phyloP scores from a whole-genome alignment of 2,888 invertebrate genomes.

The Glaucopsyche alexis region DNA sequence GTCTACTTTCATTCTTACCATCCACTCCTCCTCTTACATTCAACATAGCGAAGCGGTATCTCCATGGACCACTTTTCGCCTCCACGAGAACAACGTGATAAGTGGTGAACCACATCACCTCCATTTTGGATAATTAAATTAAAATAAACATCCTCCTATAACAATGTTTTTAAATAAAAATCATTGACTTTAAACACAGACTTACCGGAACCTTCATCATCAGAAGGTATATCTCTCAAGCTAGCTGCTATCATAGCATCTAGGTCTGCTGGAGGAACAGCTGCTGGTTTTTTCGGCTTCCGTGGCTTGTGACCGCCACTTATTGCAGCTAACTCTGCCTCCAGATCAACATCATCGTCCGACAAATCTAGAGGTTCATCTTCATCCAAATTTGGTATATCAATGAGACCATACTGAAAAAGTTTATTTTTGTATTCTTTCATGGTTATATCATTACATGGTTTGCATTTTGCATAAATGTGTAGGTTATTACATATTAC shows the following conservation, averaged over 20 bases:
- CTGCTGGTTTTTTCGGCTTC: conserved; percentile 55
- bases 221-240: conserved; percentile 86
- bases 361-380: conserved; percentile 76
- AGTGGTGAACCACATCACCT: too few species aligned
- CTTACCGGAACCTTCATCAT: conserved; percentile 84
- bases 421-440: neutral
- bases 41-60: too few species aligned
- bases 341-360: conserved; percentile 89
- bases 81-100: too few species aligned
- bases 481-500: too few species aligned
- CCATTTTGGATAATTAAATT: too few species aligned
- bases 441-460: neutral
- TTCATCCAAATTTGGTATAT: conserved; percentile 81
- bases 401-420: conserved; percentile 86
- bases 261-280: conserved; percentile 80
- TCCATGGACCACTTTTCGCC: too few species aligned
- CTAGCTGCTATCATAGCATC: conserved; percentile 89
- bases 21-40: too few species aligned
- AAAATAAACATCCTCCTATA: too few species aligned
- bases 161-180: too few species aligned
- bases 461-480: too few species aligned
- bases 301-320: conserved; percentile 57
- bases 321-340: conserved; percentile 91
- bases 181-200: neutral
- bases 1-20: too few species aligned